Evolutionary conservation across 2,888 invertebrate species (phyloP).

Genomic region (Drosophila seclusa): DNA sequence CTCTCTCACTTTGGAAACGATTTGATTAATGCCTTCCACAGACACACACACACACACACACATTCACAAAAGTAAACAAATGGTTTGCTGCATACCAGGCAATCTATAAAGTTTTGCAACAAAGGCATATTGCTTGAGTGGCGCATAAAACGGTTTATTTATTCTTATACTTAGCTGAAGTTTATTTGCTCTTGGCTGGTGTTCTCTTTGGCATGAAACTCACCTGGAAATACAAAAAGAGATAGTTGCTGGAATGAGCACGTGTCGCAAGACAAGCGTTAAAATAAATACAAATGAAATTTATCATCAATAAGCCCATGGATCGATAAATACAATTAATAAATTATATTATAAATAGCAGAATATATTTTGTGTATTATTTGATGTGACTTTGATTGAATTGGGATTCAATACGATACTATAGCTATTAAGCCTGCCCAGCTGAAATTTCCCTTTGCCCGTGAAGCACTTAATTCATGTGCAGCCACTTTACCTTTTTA

Average conservation of each 20-base stretch:
- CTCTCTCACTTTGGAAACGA: constrained; percentile 38
- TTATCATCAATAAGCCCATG: neutral
- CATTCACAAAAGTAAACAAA: constrained; percentile 23
- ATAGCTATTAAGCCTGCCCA: neutral
- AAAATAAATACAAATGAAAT: neutral
- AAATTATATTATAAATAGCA: neutral
- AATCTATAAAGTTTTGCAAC: constrained; percentile 17
- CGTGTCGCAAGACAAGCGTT: neutral
- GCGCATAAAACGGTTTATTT: neutral
- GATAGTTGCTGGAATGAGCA: neutral
- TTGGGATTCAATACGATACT: neutral
- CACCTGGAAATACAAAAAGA: constrained; percentile 60
- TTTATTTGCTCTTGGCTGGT: neutral
- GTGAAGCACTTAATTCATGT: neutral
- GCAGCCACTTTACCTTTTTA: constrained; percentile 4
- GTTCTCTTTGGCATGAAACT: constrained; percentile 30
- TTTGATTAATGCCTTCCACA: constrained; percentile 52
- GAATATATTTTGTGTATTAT: neutral
- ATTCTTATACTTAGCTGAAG: constrained; percentile 38
- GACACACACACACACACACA: neutral
- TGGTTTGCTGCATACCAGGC: constrained; percentile 20
- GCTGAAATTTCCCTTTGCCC: neutral
- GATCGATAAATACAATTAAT: neutral
- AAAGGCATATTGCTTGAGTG: neutral
- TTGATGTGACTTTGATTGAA: neutral